Percentiles rank a stretch among this genome's conserved stretches.
Conservation (phyloP, 2,888 invertebrate species). For the Keiferia lycopersicella region DNA sequence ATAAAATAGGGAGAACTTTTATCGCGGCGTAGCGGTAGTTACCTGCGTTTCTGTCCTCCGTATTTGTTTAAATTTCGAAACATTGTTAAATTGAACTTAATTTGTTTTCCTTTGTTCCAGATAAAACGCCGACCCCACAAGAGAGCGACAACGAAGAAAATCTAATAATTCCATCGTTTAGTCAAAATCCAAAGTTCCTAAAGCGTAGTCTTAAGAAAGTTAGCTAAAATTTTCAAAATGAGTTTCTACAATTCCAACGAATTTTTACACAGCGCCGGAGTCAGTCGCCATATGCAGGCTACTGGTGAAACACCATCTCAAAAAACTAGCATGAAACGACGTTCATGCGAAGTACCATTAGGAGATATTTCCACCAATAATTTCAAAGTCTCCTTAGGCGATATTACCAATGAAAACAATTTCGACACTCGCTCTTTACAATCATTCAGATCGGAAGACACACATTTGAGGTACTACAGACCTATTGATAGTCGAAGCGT, state of each 20-base stretch:
- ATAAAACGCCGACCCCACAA: conserved; percentile 36
- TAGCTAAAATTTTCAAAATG: conserved; percentile 53
- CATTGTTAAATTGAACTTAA: too few species aligned
- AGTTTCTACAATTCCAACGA: conserved; percentile 66
- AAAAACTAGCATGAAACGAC: conserved; percentile 73
- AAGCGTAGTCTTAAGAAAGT: conserved; percentile 51
- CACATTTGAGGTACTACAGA: conserved; percentile 59
- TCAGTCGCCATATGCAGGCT: conserved; percentile 75
- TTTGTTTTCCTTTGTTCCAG: conserved; percentile 63
- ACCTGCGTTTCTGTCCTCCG: too few species aligned
- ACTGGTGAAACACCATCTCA: conserved; percentile 74
- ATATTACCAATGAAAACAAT: conserved; percentile 63
- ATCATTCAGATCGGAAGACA: conserved; percentile 68
- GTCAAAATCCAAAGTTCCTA: conserved; percentile 75
- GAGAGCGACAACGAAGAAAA: conserved; percentile 37
- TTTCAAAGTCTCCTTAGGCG: conserved; percentile 73
- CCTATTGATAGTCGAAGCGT: conserved; percentile 73
- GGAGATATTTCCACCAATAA: conserved; percentile 73
- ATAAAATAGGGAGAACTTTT: not conserved
- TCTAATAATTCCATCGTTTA: conserved; percentile 74
- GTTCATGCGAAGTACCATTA: conserved; percentile 74
- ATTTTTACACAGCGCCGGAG: conserved; percentile 73
- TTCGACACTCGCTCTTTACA: conserved; percentile 67
- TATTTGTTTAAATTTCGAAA: too few species aligned
- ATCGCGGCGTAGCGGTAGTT: too few species aligned